A percentile compares a stretch with the other conserved stretches of the same genome.
Evolutionary conservation across 2,888 invertebrate genomes (phyloP).

Genomic region (Dione juno): DNA sequence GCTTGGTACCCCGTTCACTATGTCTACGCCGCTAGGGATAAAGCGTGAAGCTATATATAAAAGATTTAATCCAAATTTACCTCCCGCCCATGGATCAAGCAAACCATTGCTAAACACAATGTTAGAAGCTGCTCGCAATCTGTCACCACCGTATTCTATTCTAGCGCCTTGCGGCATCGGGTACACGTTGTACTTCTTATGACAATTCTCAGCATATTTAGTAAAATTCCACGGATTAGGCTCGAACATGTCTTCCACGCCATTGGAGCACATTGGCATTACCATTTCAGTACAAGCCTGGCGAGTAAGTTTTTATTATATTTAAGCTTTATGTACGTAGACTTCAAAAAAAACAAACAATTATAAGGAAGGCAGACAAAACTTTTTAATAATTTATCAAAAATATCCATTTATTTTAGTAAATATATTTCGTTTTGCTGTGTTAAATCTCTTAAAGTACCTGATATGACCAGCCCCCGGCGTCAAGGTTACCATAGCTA

Average conservation of each 20-base stretch:
- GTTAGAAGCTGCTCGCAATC: conserved; percentile 86
- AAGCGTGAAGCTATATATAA: background rate
- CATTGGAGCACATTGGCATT: conserved; percentile 95
- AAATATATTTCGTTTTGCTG: too few relatives aligned
- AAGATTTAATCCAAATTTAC: conserved; percentile 55
- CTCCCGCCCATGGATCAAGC: conserved; percentile 94
- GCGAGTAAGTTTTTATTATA: conserved; percentile 18
- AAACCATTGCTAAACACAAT: conserved; percentile 93
- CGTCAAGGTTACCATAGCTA: conserved; percentile 84
- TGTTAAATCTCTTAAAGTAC: conserved; percentile 76
- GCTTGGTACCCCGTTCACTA: too few relatives aligned
- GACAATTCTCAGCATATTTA: conserved; percentile 86
- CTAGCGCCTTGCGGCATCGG: conserved; percentile 87
- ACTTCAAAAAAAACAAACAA: too few relatives aligned
- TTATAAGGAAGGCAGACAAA: too few relatives aligned
- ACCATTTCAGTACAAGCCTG: conserved; percentile 98
- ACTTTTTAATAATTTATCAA: too few relatives aligned
- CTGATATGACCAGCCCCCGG: conserved; percentile 92
- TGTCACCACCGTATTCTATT: conserved; percentile 91
- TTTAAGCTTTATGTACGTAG: too few relatives aligned
- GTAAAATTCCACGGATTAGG: conserved; percentile 88
- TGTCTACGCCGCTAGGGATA: too few relatives aligned
- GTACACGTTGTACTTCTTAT: conserved; percentile 86
- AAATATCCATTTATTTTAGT: too few relatives aligned
- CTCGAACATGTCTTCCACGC: conserved; percentile 92